phyloP scores from a whole-genome alignment of 2,797 vertebrate species.

The Enteromius trimaculatus region DNA sequence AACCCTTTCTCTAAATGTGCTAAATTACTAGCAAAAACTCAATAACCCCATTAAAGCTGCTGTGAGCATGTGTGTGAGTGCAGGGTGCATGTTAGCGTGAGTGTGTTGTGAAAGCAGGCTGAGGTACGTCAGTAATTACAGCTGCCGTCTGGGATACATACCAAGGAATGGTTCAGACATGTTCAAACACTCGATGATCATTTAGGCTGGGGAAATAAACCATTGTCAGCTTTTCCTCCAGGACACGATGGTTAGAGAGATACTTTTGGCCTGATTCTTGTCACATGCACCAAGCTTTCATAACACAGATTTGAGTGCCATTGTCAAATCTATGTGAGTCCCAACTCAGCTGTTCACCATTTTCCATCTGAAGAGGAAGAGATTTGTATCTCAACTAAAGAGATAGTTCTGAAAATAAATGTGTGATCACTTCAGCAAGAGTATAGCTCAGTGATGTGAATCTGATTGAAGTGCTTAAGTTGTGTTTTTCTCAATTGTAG shows the following conservation, averaged over 20 bases:
- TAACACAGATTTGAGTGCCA: background rate
- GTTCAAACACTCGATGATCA: conserved; percentile 43
- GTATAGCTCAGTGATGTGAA: background rate
- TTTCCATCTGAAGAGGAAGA: background rate
- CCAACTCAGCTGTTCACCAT: background rate
- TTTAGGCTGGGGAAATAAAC: conserved; percentile 25
- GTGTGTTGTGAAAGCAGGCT: conserved; percentile 27
- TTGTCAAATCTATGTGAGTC: conserved; percentile 10
- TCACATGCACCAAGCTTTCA: background rate
- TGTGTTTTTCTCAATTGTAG: conserved; percentile 19
- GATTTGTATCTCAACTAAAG: background rate
- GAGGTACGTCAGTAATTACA: conserved; percentile 45
- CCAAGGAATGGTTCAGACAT: conserved; percentile 24
- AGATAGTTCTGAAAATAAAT: background rate
- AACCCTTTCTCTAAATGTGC: conserved; percentile 38
- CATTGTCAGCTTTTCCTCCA: conserved; percentile 1
- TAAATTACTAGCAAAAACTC: conserved; percentile 48
- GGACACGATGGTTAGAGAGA: background rate
- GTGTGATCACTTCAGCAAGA: background rate
- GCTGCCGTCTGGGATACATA: conserved; percentile 37
- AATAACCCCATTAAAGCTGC: conserved; percentile 21
- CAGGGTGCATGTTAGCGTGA: background rate
- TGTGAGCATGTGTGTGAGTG: conserved; percentile 13
- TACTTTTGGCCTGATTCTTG: background rate
- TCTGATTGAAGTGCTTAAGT: conserved; percentile 1